phyloP scores from a whole-genome alignment of 2,888 invertebrate species.

The Amphimallon solstitiale region DNA sequence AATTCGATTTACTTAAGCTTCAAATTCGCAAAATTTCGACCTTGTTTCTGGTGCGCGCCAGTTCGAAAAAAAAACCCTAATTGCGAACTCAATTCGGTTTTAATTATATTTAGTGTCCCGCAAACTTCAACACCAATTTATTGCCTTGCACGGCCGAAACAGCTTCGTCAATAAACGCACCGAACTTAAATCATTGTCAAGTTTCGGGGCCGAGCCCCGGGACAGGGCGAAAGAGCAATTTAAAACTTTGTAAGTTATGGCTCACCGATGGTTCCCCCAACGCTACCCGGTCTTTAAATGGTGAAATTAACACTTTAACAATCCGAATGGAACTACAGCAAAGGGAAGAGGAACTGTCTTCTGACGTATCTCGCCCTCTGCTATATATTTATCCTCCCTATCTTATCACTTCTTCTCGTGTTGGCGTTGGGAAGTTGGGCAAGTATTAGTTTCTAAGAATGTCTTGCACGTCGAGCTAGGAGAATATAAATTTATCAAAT shows the following conservation, averaged over 20 bases:
- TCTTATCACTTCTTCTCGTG: neutral
- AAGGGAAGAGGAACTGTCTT: neutral
- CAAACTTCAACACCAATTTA: slow-evolving; percentile 20
- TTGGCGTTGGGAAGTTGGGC: neutral
- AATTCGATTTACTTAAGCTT: too few relatives aligned
- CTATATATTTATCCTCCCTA: neutral
- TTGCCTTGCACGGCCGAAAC: slow-evolving; percentile 9
- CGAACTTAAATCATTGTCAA: slow-evolving; percentile 30
- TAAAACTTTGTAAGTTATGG: slow-evolving; percentile 33
- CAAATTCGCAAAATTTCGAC: too few relatives aligned
- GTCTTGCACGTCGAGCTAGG: slow-evolving; percentile 20
- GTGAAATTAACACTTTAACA: slow-evolving; percentile 34
- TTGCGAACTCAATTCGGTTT: slow-evolving; percentile 5
- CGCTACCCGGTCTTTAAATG: slow-evolving; percentile 26
- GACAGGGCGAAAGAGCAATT: slow-evolving; percentile 27
- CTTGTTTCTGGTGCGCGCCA: too few relatives aligned
- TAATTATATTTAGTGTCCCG: slow-evolving; percentile 24
- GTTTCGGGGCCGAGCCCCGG: slow-evolving; percentile 12
- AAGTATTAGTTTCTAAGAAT: slow-evolving; percentile 5
- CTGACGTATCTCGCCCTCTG: neutral
- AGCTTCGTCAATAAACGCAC: slow-evolving; percentile 23
- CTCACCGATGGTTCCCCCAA: slow-evolving; percentile 9
- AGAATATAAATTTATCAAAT: slow-evolving; percentile 22
- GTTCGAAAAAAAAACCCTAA: too few relatives aligned
- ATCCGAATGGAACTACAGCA: slow-evolving; percentile 9